Evolutionary conservation across 2,888 invertebrate species (phyloP), one percentile per base, ranked within the genome.

Genomic region (Coelogynopora nodosa): DNA sequence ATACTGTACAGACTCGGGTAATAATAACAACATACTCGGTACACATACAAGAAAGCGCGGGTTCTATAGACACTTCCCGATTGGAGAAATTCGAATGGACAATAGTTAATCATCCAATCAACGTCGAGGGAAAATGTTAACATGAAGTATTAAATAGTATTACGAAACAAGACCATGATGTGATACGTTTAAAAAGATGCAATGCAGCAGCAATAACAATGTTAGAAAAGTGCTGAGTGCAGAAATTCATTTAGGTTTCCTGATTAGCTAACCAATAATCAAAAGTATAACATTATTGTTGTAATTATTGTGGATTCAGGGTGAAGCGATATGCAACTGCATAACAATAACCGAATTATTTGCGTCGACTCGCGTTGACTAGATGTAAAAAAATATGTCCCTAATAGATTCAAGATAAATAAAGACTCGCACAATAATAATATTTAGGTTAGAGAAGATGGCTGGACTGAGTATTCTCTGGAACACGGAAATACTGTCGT

Each of bases 41-140:
- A 74, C 74, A 74, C 23, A 74, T 74, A 74, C 74, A 74, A 74
- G 74, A 74, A 74, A 74, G 74, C 74, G 23, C 74, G 74, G 74
- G 74, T 26, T 23, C 27, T 13, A 74, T 74, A 74, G 23, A 74
- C 74, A 74, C 74, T n/a, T 26, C 2, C 49, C 49, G 49, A 49
- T 18, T 13, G 49, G 5, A 49, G 18, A 13, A 18, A 49, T 49
- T 49, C 18, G 10, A 49, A 13, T 49, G 49, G 49, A 74, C 23
- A 74, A 74, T 74, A 74, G 5, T 5, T 74, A 74, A 2, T 74
- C n/a, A 5, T 74, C 23, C 74, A 74, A 13, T 23, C 23, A n/a
- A 2, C 5, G 27, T 5, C 2, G 74, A 23, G 74, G 23, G 74
- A 74, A 26, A 13, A 2, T n/a, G 74, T 5, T n/a, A 2, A 26